Percentiles rank a stretch among this genome's conserved stretches.
Conservation (phyloP, 1,140 invertebrate genomes). For the Drosophila teissieri region DNA sequence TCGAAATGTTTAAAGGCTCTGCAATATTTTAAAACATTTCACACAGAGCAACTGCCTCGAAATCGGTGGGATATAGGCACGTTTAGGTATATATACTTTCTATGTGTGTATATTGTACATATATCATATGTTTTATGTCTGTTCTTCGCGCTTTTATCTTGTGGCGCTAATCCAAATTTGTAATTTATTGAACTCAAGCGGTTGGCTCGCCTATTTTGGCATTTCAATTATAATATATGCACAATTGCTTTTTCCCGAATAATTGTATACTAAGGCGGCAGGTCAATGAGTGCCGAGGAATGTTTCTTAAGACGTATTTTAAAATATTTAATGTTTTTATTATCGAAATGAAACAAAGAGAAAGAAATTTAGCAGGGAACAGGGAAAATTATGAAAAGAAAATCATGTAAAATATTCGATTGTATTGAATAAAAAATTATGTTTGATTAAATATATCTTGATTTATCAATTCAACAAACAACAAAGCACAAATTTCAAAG, state of each 20-base stretch:
- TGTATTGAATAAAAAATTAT: no score
- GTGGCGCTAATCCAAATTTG: constrained; percentile 58
- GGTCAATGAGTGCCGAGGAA: constrained; percentile 29
- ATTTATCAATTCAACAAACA: no score
- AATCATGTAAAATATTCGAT: no score
- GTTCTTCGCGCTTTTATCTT: constrained; percentile 38
- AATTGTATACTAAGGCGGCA: constrained; percentile 8
- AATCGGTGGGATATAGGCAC: constrained; percentile 29
- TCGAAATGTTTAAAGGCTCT: constrained; percentile 49
- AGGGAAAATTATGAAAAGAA: no score
- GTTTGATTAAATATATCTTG: no score
- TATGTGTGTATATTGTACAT: not conserved
- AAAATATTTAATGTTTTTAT: constrained; percentile 13
- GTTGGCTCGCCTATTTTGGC: constrained; percentile 26
- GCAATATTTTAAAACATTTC: constrained; percentile 41
- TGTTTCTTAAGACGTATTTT: constrained; percentile 27
- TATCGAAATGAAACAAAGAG: not conserved
- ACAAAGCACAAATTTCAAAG: no score
- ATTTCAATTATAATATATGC: constrained; percentile 33
- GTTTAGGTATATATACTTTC: constrained; percentile 11
- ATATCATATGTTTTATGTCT: constrained; percentile 54
- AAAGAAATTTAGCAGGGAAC: no score
- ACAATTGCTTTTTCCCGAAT: constrained; percentile 13
- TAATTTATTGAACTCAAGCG: constrained; percentile 69
- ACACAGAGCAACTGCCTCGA: constrained; percentile 32